Base-by-base conservation (phyloP, 2,797 vertebrate genomes). In the Octomys mimax region DNA sequence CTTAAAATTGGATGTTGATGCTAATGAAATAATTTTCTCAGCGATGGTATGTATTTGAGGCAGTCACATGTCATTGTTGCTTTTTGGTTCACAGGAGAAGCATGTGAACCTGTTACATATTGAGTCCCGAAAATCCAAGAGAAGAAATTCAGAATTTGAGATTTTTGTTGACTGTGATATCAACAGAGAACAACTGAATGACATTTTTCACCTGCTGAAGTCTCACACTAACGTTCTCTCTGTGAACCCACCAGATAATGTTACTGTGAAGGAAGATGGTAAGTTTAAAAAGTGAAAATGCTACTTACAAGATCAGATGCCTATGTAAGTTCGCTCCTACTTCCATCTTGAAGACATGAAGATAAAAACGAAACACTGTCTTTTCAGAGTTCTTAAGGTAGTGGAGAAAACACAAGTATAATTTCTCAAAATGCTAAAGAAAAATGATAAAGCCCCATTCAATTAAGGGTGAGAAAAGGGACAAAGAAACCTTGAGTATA, bases 111-210 rank as follows among this genome's bases (percentile, higher is more conserved):
- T 99, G 85, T 98, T 99, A 49, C 99, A 99, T 97, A 99, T 99
- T 2, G 99, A 99, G 98, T 99, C 99, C 94, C 99, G 99, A 77
- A 99, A 99, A 98, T 99, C 99, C 75, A 99, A 99, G 98, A 99
- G 99, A 97, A 99, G 99, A 96, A 99, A 99, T 98, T 99, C 99
- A 0, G 99, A 99, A 98, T 99, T 99, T 90, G 99, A 99, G 98
- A 99, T 99, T 95, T 99, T 99, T 64, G 99, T 99, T 98, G 99
- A 99, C 98, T 99, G 99, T 82, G 99, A 99, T 98, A 99, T 99
- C 97, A 99, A 99, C 98, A 99, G 99, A 73, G 99, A 99, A 96
- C 99, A 99, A 96, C 98, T 99, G 97, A 99, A 99, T 36, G 99
- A 99, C 97, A 99, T 99, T 96, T 99, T 99, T 97, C 99, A 99